These are phyloP conservation scores for Orthosia gracilis DNA, from an alignment of 2,888 invertebrate species.

Conservation along the genomic window DNA sequence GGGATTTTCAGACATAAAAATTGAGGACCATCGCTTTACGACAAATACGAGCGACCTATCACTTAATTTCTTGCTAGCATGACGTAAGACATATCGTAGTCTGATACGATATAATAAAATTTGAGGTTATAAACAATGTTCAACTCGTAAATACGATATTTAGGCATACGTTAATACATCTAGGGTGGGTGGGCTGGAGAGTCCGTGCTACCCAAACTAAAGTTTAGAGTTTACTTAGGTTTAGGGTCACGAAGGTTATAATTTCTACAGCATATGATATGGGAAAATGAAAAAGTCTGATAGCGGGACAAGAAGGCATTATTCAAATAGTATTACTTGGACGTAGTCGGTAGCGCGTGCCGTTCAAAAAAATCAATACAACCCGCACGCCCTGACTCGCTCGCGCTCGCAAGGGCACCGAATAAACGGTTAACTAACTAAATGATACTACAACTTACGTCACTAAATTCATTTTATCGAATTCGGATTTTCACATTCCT, in stretches of 20 bases:
- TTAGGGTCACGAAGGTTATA: slow-evolving; percentile 19
- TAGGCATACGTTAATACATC: too few species aligned
- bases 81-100: not conserved
- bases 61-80: slow-evolving; percentile 17
- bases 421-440: slow-evolving; percentile 73
- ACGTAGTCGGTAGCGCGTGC: slow-evolving; percentile 75
- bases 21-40: slow-evolving; percentile 27
- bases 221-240: not conserved
- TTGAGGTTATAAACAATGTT: slow-evolving; percentile 7
- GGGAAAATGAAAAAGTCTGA: slow-evolving; percentile 55
- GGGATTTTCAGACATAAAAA: slow-evolving; percentile 35
- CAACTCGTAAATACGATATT: not conserved
- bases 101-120: slow-evolving; percentile 16
- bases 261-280: slow-evolving; percentile 29
- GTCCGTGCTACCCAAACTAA: not conserved
- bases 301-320: slow-evolving; percentile 72
- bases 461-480: slow-evolving; percentile 56
- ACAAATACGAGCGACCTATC: slow-evolving; percentile 26
- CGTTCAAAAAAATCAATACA: slow-evolving; percentile 86
- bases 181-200: not conserved
- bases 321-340: slow-evolving; percentile 79
- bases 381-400: slow-evolving; percentile 77
- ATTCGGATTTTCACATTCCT: slow-evolving; percentile 40
- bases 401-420: slow-evolving; percentile 79
- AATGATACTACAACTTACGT: slow-evolving; percentile 72